Evolutionary conservation across 2,888 invertebrate genomes (phyloP).

Genomic region (Eupsilia transversa): DNA sequence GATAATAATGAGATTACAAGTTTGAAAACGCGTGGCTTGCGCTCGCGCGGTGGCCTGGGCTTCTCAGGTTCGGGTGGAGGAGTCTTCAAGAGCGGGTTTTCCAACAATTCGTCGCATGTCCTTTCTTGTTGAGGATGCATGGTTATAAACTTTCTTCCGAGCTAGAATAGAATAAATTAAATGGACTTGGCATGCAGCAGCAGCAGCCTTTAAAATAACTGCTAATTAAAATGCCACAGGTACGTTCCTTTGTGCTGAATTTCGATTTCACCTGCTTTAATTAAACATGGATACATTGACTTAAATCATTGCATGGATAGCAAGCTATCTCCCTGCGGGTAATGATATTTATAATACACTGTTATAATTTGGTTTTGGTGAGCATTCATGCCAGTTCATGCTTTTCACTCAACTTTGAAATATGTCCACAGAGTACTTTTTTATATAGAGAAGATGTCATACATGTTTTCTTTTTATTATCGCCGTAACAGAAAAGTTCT

Average conservation of each 20-base stretch:
- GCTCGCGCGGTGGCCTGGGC: slow-evolving; percentile 80
- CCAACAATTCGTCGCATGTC: slow-evolving; percentile 79
- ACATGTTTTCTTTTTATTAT: slow-evolving; percentile 12
- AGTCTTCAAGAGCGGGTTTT: slow-evolving; percentile 78
- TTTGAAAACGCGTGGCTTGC: slow-evolving; percentile 81
- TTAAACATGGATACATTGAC: too few relatives aligned
- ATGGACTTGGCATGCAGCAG: not conserved
- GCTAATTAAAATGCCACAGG: not conserved
- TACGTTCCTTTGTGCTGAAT: slow-evolving; percentile 13
- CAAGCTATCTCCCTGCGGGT: not conserved
- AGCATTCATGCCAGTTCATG: slow-evolving; percentile 9
- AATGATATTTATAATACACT: slow-evolving; percentile 26
- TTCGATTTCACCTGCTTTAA: not conserved
- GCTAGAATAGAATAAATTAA: not conserved
- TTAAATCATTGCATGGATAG: too few relatives aligned
- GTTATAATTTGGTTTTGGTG: slow-evolving; percentile 24
- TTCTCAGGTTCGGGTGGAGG: slow-evolving; percentile 84
- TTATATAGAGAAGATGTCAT: too few relatives aligned
- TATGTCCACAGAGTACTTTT: too few relatives aligned
- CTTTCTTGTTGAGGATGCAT: slow-evolving; percentile 84
- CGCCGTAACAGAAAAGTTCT: not conserved
- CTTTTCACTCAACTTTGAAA: slow-evolving; percentile 8
- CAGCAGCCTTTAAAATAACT: not conserved
- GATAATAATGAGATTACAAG: slow-evolving; percentile 70
- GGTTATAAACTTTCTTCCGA: not conserved